Evolutionary conservation across 2,797 vertebrate species (phyloP).

Genomic region (Bradypodion pumilum): DNA sequence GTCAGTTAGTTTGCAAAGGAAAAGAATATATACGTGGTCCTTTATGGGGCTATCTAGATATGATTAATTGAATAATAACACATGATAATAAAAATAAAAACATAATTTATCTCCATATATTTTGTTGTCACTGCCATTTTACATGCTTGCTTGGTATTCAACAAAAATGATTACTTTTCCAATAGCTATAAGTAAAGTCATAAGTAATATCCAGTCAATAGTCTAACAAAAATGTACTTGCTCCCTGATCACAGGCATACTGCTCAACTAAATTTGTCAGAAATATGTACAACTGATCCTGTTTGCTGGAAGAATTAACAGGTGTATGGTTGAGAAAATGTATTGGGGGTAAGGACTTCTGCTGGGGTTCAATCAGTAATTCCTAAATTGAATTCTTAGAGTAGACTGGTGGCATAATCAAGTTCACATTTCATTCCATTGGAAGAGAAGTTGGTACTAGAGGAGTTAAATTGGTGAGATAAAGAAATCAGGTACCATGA

Average conservation of each 20-base stretch:
- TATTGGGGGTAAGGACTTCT: neutral
- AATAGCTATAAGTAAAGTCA: slow-evolving; percentile 20
- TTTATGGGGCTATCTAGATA: slow-evolving; percentile 14
- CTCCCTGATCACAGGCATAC: neutral
- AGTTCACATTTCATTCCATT: neutral
- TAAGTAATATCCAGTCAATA: slow-evolving; percentile 32
- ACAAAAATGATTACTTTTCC: slow-evolving; percentile 36
- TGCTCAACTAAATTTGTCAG: slow-evolving; percentile 3
- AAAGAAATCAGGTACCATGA: neutral
- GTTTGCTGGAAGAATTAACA: neutral
- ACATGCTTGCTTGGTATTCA: slow-evolving; percentile 30
- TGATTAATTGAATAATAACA: slow-evolving; percentile 44
- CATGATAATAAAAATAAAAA: slow-evolving; percentile 47
- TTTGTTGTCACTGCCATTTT: slow-evolving; percentile 46
- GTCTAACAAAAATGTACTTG: slow-evolving; percentile 25
- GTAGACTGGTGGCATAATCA: neutral
- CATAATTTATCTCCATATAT: slow-evolving; percentile 16
- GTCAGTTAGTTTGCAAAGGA: slow-evolving; percentile 45
- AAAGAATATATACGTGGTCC: slow-evolving; percentile 28
- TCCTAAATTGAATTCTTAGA: neutral
- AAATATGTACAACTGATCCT: neutral
- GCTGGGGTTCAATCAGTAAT: neutral
- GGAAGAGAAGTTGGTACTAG: neutral
- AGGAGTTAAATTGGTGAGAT: neutral
- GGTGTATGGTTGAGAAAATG: neutral